Evolutionary conservation across 2,888 invertebrate species (phyloP).

Genomic region (Thera obeliscata): DNA sequence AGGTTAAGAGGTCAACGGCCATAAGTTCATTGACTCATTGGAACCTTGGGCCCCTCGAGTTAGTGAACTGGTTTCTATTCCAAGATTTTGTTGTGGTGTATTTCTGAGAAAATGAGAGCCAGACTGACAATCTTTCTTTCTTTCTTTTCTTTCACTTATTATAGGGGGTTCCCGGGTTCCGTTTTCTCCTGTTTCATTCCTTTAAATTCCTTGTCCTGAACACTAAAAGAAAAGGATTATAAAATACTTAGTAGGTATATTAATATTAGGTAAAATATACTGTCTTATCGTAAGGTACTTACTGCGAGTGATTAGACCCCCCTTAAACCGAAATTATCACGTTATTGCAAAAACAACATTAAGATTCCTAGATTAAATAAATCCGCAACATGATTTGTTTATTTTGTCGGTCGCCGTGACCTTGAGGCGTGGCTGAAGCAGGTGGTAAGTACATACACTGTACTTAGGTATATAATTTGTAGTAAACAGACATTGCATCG

Average conservation of each 20-base stretch:
- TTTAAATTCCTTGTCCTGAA: no score
- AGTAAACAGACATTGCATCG: background rate
- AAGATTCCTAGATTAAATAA: background rate
- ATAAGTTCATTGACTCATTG: no score
- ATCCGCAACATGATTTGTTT: background rate
- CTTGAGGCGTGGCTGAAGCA: constrained; percentile 34
- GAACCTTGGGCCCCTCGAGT: no score
- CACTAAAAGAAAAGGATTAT: no score
- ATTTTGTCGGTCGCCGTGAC: constrained; percentile 30
- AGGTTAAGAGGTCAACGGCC: no score
- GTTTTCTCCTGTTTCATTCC: no score
- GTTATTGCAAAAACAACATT: background rate
- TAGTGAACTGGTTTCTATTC: no score
- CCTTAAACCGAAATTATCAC: background rate
- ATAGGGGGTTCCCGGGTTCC: no score
- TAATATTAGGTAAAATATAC: background rate
- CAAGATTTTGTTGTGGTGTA: no score
- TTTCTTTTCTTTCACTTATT: no score
- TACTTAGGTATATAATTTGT: background rate
- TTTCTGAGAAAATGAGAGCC: no score
- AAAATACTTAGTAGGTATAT: background rate
- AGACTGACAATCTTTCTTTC: no score
- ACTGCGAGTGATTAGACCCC: constrained; percentile 1
- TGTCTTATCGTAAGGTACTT: background rate
- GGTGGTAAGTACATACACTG: constrained; percentile 15